Conservation (phyloP, 1,140 invertebrate genomes). For the Drosophila cardini region DNA sequence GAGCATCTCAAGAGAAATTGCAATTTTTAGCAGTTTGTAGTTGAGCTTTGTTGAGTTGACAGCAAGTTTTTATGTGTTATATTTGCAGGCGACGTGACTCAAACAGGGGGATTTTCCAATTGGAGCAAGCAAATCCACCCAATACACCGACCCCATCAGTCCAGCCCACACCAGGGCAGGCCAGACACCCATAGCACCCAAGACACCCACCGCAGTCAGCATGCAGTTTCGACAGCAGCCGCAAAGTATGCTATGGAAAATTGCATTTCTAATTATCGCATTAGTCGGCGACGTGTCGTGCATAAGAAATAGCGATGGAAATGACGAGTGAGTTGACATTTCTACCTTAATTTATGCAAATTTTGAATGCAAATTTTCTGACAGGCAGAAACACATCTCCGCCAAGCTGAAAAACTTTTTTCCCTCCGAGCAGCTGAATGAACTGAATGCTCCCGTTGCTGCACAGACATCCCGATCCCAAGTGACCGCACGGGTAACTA, state of each 20-base stretch:
- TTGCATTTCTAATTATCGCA: slow-evolving; percentile 84
- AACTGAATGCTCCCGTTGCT: neutral
- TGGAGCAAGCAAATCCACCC: slow-evolving; percentile 20
- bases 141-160: neutral
- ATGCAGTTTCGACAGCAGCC: slow-evolving; percentile 68
- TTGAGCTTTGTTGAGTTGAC: slow-evolving; percentile 49
- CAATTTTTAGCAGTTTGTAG: slow-evolving; percentile 64
- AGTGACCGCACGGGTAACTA: slow-evolving; percentile 56
- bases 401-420: slow-evolving; percentile 74
- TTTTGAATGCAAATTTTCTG: slow-evolving; percentile 30
- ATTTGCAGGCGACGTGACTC: slow-evolving; percentile 68
- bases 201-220: slow-evolving; percentile 20
- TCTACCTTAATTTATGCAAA: slow-evolving; percentile 70
- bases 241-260: slow-evolving; percentile 79
- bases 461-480: slow-evolving; percentile 12
- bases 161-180: neutral
- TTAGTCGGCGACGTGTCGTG: slow-evolving; percentile 79
- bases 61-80: slow-evolving; percentile 74
- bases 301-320: slow-evolving; percentile 73
- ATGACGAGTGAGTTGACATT: slow-evolving; percentile 66
- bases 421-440: slow-evolving; percentile 57
- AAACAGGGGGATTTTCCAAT: slow-evolving; percentile 62
- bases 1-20: slow-evolving; percentile 66
- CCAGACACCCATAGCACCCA: neutral
- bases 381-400: slow-evolving; percentile 55